Evolutionary conservation across 2,797 vertebrate genomes (phyloP), one percentile per base, ranked within the genome.

Genomic region (Xiphorhynchus erythropygius): DNA sequence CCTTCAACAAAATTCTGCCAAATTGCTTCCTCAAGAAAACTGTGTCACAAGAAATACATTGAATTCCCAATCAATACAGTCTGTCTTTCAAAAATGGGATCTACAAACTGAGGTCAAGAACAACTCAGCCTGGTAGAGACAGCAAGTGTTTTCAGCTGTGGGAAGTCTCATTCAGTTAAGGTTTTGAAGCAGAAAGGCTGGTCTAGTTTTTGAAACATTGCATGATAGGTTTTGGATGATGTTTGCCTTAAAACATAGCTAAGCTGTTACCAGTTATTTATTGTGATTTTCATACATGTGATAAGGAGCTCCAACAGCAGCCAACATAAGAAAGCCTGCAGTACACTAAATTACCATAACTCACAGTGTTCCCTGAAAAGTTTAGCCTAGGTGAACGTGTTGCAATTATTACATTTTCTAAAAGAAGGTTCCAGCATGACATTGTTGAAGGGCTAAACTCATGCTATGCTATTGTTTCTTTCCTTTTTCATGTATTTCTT

Each of bases 401-500:
- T 97, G 93, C 96, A 97, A 97, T 98, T 97, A 94, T 69, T 94
- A 84, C 47, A 32, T 96, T 97, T 98, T 96, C 94, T 94, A 92
- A 97, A 97, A 94, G 94, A 97, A 97, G 97, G 94, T 94, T 96
- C 87, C 94, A 84, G 83, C 83, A 89, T 32, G 60, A 65, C 92
- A 78, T 96, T 97, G 80, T 96, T 96, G 89, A 80, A 97, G 97
- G 96, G 96, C 96, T 92, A 97, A 98, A 97, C 96, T 97, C 97
- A 96, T 76, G 97, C 96, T 94, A 68, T 95, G 93, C 98, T 96
- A 96, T 98, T 98, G 97, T 98, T 98, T 97, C 91, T 95, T 76
- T 88, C 67, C 95, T 91, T 96, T 96, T 97, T 98, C 97, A 97
- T 97, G 96, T 97, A 97, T 98, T 98, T 98, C 98, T 98, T 98